Conservation (phyloP, 2,888 invertebrate genomes). For the Polymixis flavicincta region DNA sequence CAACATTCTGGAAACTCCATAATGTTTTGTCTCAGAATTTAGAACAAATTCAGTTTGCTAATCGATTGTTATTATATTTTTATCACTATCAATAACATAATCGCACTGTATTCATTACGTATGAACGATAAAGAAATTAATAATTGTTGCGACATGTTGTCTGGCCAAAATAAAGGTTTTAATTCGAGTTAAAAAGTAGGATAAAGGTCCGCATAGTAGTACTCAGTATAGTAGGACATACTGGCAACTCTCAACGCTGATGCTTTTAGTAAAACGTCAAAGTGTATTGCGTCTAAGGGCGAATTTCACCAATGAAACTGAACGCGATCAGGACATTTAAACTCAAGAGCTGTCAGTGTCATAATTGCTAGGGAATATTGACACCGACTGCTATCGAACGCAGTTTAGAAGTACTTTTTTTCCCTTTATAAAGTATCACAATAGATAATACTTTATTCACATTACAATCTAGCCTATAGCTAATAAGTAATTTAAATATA, state of each 20-base stretch:
- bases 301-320: no score
- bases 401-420: no score
- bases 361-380: no score
- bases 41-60: background rate
- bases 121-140: constrained; percentile 7
- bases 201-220: background rate
- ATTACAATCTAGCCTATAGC: no score
- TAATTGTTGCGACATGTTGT: background rate
- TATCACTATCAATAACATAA: constrained; percentile 16
- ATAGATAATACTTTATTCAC: no score
- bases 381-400: no score
- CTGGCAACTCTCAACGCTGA: background rate
- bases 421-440: no score
- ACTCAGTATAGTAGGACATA: background rate
- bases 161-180: constrained; percentile 11
- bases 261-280: background rate
- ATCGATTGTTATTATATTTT: background rate
- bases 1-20: background rate
- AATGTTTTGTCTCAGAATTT: constrained; percentile 3
- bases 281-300: background rate
- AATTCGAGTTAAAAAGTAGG: background rate
- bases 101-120: constrained; percentile 26
- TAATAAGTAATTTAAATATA: no score
- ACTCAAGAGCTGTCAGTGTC: no score
- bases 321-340: no score